Evolutionary conservation across 2,888 invertebrate genomes (phyloP), one percentile per base, ranked within the genome.

Genomic region (Dicyrtoma fusca): DNA sequence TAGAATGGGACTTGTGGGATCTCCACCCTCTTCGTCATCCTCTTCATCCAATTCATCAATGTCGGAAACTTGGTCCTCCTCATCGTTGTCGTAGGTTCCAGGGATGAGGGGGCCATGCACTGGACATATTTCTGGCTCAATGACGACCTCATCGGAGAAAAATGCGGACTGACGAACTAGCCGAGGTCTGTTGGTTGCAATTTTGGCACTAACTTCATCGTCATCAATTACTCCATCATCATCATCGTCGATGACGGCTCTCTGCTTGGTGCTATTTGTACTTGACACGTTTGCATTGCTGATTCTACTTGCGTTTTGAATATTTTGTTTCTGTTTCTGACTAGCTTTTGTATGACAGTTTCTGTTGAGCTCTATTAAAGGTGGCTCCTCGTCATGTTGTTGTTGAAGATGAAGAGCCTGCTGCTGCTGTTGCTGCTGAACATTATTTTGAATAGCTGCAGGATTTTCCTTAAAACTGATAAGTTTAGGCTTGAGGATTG

Each of bases 31-130:
- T 66, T 77, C 75, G 1, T 79, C 77, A 11, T 80, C 81, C 14
- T 87, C 87, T 81, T 87, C 88, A 79, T 88, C 88, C 71, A 89
- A 89, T 75, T 89, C 90, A 47, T 88, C 87, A 55, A 89, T 89
- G 82, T 90, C 90, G 81, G 89, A 84, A 76, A 88, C 89, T 73
- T 88, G 89, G 74, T 88, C 87, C 82, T 88, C 87, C 81, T 87
- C 86, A 82, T 90, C 89, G 81, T 80, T 78, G 47, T 81, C 81
- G 62, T 81, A 79, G 47, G 81, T 79, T 4, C 80, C 80, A 13
- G 77, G 76, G 71, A 79, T 77, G 14, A 80, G 75, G 5, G 75
- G 75, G 8, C 80, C 80, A 70, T 80, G 80, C 13, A 80, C 79
- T 0, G 80, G 80, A 72, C 80, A 79, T 1, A 80, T 69, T 75